Conservation (phyloP, 2,113 vertebrate species). For the Axis porcinus region DNA sequence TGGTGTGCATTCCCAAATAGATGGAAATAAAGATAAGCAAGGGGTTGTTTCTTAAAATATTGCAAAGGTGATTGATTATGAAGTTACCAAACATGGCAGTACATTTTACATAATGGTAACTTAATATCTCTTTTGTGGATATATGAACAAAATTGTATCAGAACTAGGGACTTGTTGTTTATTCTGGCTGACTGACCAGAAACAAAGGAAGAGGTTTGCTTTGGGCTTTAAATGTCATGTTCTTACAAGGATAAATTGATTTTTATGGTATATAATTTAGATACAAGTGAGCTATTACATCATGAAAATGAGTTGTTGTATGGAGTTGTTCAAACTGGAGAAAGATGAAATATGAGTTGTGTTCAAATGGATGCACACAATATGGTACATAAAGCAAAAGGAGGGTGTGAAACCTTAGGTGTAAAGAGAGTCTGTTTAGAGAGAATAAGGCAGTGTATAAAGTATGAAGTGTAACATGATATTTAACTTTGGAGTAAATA, state of each 20-base stretch:
- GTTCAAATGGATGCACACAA: not conserved
- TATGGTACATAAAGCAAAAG: not conserved
- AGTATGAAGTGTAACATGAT: not conserved
- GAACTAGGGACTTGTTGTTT: not conserved
- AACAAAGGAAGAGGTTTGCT: conserved; percentile 4
- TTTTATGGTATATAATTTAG: conserved; percentile 17
- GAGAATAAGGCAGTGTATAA: not conserved
- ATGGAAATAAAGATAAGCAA: conserved; percentile 10
- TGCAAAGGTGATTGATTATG: not conserved
- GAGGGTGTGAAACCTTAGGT: not conserved
- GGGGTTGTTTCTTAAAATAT: not conserved
- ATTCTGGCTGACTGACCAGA: not conserved
- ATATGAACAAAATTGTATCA: not conserved
- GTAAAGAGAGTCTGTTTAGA: not conserved
- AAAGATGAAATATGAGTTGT: not conserved
- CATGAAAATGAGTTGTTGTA: not conserved
- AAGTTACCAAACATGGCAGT: not conserved
- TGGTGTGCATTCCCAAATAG: not conserved
- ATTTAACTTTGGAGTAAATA: not conserved
- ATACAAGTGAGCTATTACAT: not conserved
- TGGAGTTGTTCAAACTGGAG: not conserved
- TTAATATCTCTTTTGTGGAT: not conserved
- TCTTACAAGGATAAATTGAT: not conserved
- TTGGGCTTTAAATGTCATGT: conserved; percentile 8
- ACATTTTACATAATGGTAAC: not conserved